Base-by-base conservation (phyloP, 2,797 vertebrate genomes). In the Anniella stebbinsi region DNA sequence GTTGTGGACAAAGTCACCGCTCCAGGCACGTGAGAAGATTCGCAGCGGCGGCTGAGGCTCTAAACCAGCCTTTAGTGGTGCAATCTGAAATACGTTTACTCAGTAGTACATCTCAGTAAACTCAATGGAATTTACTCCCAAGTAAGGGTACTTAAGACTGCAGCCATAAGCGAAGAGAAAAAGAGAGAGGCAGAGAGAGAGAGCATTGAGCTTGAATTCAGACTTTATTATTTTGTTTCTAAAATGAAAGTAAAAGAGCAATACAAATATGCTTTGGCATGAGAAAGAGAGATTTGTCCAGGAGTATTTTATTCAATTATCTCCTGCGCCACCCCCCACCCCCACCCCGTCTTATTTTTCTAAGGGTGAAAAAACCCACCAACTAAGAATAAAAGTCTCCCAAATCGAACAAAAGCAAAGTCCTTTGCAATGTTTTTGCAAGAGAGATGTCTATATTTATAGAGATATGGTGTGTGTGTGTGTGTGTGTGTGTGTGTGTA, bases 201-300 rank as follows among this genome's bases (percentile, higher is more conserved):
- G 60, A 54, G 2, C 33, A 9, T 1, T 2, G 86, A 69, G 48
- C 57, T 90, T 87, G 86, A 87, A 87, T 84, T 57, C 72, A n/a
- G 78, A 90, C 85, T 90, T 88, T 87, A 63, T 87, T 87, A 87
- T 90, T 90, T 90, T 60, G 80, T 87, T 87, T 87, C 86, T 90
- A 90, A 90, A 90, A 90, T 90, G 85, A 87, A 90, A 77, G 73
- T 90, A 84, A 87, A 87, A 90, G 85, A 90, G 89, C 80, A 83
- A 72, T 90, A 90, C 80, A 90, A 90, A 90, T 76, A 87, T 77
- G 86, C 89, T 90, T 90, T 90, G 89, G 89, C 80, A 90, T 90
- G 89, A 90, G 80, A 87, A 87, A 77, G 33, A 87, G 70, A 86
- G 69, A 66, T 57, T 84, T 69, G 63, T 36, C 85, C 63, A 82